Conservation (phyloP, 1,140 invertebrate species). For the Rhopalosiphum padi region DNA sequence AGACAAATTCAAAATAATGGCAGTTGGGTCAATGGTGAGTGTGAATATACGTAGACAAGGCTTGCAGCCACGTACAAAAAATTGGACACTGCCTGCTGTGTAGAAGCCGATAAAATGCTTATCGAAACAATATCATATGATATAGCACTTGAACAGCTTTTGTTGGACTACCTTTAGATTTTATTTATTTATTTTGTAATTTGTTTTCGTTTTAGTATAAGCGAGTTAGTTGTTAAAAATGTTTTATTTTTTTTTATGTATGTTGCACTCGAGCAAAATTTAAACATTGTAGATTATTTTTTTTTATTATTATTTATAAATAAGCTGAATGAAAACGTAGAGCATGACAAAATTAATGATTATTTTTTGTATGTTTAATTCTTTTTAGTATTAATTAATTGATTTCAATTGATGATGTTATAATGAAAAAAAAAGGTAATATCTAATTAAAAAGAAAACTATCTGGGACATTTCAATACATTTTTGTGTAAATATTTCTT, state of each 20-base stretch:
- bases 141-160: conserved; percentile 53
- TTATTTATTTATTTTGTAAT: conserved; percentile 57
- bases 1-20: conserved; percentile 59
- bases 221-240: conserved; percentile 44
- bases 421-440: conserved; percentile 12
- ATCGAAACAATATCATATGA: conserved; percentile 39
- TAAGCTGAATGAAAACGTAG: conserved; percentile 27
- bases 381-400: conserved; percentile 2
- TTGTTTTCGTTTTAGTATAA: conserved; percentile 54
- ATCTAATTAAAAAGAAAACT: conserved; percentile 20
- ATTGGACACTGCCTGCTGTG: conserved; percentile 52
- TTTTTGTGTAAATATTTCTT: conserved; percentile 38
- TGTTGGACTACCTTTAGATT: conserved; percentile 55
- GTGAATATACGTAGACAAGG: conserved; percentile 55
- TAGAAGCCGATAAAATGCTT: conserved; percentile 49
- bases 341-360: conserved; percentile 48
- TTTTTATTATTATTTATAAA: conserved; percentile 27
- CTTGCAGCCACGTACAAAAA: conserved; percentile 43
- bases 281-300: conserved; percentile 38
- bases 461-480: not conserved
- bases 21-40: conserved; percentile 51
- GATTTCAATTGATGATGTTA: not conserved
- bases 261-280: conserved; percentile 31
- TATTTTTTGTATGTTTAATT: conserved; percentile 50
- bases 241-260: conserved; percentile 48